Base-by-base conservation (phyloP, 64 coral and sea anemone species). In the Platygyra sinensis region DNA sequence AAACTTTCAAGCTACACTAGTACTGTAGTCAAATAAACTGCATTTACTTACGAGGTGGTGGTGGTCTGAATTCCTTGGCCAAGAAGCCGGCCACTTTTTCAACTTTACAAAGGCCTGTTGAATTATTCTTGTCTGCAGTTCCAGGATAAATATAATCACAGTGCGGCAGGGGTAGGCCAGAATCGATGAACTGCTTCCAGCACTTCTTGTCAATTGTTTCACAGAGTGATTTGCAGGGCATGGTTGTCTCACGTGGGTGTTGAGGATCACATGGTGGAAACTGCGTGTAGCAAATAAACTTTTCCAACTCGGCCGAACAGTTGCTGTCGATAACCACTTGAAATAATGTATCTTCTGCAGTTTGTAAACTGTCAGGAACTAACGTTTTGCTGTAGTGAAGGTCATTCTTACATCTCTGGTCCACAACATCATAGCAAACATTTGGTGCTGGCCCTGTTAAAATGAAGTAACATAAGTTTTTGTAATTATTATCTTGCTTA, bases 211-310 rank as follows among this genome's bases (percentile, higher is more conserved):
- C 32, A 52, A 96, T 55, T 57, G 29, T 80, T 18, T 60, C 77
- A 27, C 94, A 96, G 62, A 93, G 79, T 24, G 94, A 96, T 72
- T 80, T 78, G 50, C 94, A 96, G 8, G 94, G 94, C 24, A 93
- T 62, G 49, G 76, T 57, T 17, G 82, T 60, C 19, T 32, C 59
- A 13, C 3, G 67, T 60, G 60, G 74, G 9, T 52, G 72, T 22
- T 72, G 87, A 15, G 59, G 42, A 14, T 85, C 8, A 54, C 94
- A 93, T 19, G 90, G 94, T 79, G 94, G 87, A 87, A 79, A 86
- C 29, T 76, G 91, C 0, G 87, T 74, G 28, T 62, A 96, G 73
- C 94, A 96, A 14, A 73, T 89, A 87, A 90, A 96, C 51, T 84
- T 86, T 73, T 78, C 88, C 59, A 72, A n/a, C 16, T 96, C 84